A percentile compares a stretch with the other conserved stretches of the same genome.
phyloP scores from a whole-genome alignment of 2,797 vertebrate genomes.

The Menidia menidia region DNA sequence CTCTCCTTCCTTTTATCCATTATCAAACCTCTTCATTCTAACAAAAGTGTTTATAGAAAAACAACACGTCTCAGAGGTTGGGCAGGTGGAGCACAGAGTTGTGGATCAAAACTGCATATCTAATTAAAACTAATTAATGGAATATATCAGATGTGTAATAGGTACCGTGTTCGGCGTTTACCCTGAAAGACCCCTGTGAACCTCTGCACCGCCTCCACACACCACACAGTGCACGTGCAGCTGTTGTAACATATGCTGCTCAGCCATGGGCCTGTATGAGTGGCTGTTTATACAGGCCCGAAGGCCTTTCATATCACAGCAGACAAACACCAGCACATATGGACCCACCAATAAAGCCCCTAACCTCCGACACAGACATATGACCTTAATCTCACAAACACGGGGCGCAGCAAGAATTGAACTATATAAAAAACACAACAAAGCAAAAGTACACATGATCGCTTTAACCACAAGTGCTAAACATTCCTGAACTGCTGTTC shows the following conservation, averaged over 20 bases:
- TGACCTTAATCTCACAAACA: slow-evolving; percentile 77
- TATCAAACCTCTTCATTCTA: not conserved
- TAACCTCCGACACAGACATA: slow-evolving; percentile 72
- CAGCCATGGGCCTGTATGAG: slow-evolving; percentile 66
- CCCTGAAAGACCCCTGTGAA: slow-evolving; percentile 42
- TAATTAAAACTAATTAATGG: not conserved
- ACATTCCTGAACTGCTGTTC: slow-evolving; percentile 61
- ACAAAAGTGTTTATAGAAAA: not conserved
- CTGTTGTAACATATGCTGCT: slow-evolving; percentile 83
- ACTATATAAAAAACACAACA: slow-evolving; percentile 71
- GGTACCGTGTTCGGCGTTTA: slow-evolving; percentile 38
- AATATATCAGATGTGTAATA: slow-evolving; percentile 32
- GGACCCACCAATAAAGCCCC: slow-evolving; percentile 75
- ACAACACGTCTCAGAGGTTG: not conserved
- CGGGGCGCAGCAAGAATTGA: slow-evolving; percentile 61
- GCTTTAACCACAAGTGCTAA: slow-evolving; percentile 53
- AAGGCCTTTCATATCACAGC: slow-evolving; percentile 79
- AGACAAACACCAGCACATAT: slow-evolving; percentile 73
- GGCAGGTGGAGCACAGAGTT: not conserved
- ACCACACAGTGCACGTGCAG: slow-evolving; percentile 72
- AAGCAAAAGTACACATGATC: slow-evolving; percentile 61
- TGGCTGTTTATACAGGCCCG: slow-evolving; percentile 81
- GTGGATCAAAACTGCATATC: not conserved
- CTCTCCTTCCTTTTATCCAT: too few relatives aligned
- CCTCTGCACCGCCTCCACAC: slow-evolving; percentile 61